Conservation (phyloP, 2,113 vertebrate genomes). For the Oreotragus oreotragus region DNA sequence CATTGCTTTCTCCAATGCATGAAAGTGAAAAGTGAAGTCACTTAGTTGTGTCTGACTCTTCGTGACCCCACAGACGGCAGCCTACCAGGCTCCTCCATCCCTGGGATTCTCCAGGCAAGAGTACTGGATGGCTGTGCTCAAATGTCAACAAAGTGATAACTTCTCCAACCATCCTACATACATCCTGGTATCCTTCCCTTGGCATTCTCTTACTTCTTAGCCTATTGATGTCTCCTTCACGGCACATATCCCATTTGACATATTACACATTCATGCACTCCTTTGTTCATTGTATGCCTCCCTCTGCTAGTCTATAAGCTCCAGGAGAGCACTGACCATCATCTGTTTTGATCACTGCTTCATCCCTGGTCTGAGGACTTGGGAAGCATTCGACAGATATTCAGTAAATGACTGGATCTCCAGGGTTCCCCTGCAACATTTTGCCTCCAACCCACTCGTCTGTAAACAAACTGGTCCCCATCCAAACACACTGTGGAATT, state of each 20-base stretch:
- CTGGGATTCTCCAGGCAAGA: too few species aligned
- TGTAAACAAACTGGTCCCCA: background rate
- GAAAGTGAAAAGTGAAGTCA: too few species aligned
- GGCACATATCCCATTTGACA: background rate
- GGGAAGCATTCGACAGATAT: background rate
- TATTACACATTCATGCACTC: accelerated
- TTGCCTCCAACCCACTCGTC: background rate
- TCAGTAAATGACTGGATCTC: background rate
- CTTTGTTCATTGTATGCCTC: background rate
- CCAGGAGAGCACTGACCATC: background rate
- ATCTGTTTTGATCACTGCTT: background rate
- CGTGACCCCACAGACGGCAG: too few species aligned
- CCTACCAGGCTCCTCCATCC: too few species aligned
- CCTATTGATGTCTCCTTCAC: background rate
- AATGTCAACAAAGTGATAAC: background rate
- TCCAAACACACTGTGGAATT: background rate
- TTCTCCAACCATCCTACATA: background rate
- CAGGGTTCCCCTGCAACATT: background rate
- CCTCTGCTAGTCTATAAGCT: background rate
- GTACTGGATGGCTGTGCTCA: background rate
- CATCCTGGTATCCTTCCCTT: background rate
- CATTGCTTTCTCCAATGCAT: too few species aligned
- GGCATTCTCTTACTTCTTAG: background rate
- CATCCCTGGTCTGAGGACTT: background rate
- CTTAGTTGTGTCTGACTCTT: too few species aligned